Evolutionary conservation across 2,797 vertebrate genomes (phyloP).

Genomic region (Poeciliopsis paucimaculata): DNA sequence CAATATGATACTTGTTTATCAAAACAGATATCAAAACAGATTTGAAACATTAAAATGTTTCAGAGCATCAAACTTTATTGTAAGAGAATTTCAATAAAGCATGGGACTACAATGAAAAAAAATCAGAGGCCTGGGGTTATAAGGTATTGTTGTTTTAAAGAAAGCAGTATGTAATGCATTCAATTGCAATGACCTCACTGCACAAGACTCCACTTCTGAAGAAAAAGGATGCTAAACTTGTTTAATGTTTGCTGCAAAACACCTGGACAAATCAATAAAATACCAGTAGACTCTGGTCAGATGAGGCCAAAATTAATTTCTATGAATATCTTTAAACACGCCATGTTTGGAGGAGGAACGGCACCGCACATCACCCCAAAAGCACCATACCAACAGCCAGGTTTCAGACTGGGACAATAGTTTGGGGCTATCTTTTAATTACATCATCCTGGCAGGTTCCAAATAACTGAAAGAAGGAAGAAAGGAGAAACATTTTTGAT

Average conservation of each 20-base stretch:
- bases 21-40: not conserved
- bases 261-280: not conserved
- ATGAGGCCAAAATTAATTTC: not conserved
- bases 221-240: not conserved
- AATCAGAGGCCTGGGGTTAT: not conserved
- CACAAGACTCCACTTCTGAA: slow-evolving; percentile 1
- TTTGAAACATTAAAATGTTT: not conserved
- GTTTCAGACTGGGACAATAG: not conserved
- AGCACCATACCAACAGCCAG: not conserved
- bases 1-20: not conserved
- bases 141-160: not conserved
- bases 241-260: not conserved
- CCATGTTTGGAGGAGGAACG: not conserved
- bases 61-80: not conserved
- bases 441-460: not conserved
- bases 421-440: not conserved
- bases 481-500: not conserved
- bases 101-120: not conserved
- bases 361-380: not conserved
- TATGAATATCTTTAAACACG: not conserved
- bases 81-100: not conserved
- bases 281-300: not conserved
- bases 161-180: not conserved
- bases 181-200: not conserved
- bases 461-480: not conserved